Percentiles rank a stretch among this genome's conserved stretches.
phyloP scores from a whole-genome alignment of 2,797 vertebrate genomes.

The Emys orbicularis region DNA sequence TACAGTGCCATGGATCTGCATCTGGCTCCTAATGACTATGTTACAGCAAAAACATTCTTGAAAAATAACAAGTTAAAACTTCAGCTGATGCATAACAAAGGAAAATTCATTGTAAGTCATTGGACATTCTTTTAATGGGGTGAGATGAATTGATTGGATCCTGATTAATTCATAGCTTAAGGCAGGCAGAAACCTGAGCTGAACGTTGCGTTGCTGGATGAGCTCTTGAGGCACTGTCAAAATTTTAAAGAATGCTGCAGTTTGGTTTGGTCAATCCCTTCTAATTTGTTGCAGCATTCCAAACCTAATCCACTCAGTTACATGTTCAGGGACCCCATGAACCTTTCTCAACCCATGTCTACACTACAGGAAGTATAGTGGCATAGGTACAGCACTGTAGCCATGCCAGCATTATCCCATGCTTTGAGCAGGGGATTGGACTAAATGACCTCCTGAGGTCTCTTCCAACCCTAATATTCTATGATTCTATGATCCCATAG shows the following conservation, averaged over 20 bases:
- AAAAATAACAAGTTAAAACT: slow-evolving; percentile 38
- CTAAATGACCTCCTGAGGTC: too few relatives aligned
- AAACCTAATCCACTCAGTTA: neutral
- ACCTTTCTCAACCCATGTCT: neutral
- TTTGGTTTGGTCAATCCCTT: neutral
- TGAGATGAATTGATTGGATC: slow-evolving; percentile 43
- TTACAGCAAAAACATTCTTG: neutral
- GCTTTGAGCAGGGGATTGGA: too few relatives aligned
- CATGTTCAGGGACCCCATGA: fast-evolving
- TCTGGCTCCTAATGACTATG: neutral
- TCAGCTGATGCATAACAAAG: neutral
- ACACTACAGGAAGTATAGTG: neutral
- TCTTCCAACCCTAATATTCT: too few relatives aligned
- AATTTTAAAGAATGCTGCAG: neutral
- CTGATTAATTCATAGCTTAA: slow-evolving; percentile 14
- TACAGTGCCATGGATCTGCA: neutral
- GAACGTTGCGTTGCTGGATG: neutral
- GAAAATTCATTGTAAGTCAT: slow-evolving; percentile 44
- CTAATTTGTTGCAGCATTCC: neutral
- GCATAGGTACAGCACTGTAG: neutral
- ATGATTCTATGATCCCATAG: too few relatives aligned
- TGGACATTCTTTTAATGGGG: slow-evolving; percentile 21
- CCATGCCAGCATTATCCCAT: neutral
- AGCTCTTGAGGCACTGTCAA: neutral
- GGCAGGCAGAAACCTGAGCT: neutral